phyloP scores from a whole-genome alignment of 2,797 vertebrate genomes.

The Lates japonicus region DNA sequence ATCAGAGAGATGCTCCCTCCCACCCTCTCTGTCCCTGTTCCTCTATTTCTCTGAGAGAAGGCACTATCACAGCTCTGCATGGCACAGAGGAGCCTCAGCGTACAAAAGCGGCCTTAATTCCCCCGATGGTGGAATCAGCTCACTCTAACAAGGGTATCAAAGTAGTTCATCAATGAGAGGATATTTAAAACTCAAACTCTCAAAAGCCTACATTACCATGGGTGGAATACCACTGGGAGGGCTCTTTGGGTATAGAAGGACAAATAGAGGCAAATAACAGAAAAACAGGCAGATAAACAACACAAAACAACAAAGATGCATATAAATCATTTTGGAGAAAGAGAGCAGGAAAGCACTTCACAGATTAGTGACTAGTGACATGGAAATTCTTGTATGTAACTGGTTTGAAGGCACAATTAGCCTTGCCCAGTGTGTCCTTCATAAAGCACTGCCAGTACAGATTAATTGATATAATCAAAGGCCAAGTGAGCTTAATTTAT shows the following conservation, averaged over 20 bases:
- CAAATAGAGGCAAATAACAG: conserved; percentile 21
- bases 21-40: conserved; percentile 59
- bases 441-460: conserved; percentile 54
- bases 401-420: conserved; percentile 73
- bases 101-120: conserved; percentile 74
- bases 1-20: conserved; percentile 75
- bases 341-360: conserved; percentile 21
- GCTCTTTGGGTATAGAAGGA: conserved; percentile 30
- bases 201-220: conserved; percentile 41
- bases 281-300: conserved; percentile 32
- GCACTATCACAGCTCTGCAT: conserved; percentile 66
- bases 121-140: conserved; percentile 64
- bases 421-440: conserved; percentile 56
- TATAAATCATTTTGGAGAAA: conserved; percentile 16
- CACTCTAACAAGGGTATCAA: conserved; percentile 72
- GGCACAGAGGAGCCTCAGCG: conserved; percentile 56
- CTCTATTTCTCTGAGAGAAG: conserved; percentile 62
- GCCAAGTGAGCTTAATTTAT: conserved; percentile 66
- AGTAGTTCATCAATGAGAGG: conserved; percentile 71
- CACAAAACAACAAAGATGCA: conserved; percentile 38
- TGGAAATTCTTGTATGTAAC: conserved; percentile 50
- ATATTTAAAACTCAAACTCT: conserved; percentile 68
- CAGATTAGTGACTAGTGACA: conserved; percentile 59
- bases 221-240: conserved; percentile 31
- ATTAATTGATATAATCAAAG: conserved; percentile 77